These are phyloP conservation scores for Chauna torquata DNA, from an alignment of 2,113 vertebrate species.

Conservation along the genomic window DNA sequence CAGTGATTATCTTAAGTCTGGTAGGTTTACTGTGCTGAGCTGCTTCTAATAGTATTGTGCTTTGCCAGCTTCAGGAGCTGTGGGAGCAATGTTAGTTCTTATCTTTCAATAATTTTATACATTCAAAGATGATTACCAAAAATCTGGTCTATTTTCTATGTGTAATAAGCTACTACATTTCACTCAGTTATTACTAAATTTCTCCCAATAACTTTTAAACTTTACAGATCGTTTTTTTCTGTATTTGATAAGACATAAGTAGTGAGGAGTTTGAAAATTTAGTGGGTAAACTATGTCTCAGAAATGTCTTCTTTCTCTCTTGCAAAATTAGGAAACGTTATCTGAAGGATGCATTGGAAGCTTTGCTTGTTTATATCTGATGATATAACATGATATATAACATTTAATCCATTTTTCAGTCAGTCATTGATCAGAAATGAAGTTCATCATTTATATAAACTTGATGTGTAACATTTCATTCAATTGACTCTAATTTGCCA, in stretches of 20 bases:
- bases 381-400: not conserved
- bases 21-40: not conserved
- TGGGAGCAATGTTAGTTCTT: not conserved
- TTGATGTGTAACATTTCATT: not conserved
- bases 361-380: not conserved
- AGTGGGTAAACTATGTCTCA: not conserved
- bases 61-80: not conserved
- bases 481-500: slow-evolving; percentile 15
- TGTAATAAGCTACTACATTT: not conserved
- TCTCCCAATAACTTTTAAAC: not conserved
- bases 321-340: not conserved
- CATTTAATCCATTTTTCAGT: not conserved
- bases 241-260: not conserved
- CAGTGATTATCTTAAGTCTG: not conserved
- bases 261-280: not conserved
- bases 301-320: not conserved
- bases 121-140: not conserved
- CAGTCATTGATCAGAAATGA: not conserved
- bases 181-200: not conserved
- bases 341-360: not conserved
- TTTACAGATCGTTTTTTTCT: not conserved
- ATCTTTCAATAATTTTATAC: not conserved
- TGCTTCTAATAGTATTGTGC: not conserved
- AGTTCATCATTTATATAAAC: slow-evolving; percentile 10
- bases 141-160: not conserved